Conservation (phyloP, 2,797 vertebrate genomes). For the Psittacula echo region DNA sequence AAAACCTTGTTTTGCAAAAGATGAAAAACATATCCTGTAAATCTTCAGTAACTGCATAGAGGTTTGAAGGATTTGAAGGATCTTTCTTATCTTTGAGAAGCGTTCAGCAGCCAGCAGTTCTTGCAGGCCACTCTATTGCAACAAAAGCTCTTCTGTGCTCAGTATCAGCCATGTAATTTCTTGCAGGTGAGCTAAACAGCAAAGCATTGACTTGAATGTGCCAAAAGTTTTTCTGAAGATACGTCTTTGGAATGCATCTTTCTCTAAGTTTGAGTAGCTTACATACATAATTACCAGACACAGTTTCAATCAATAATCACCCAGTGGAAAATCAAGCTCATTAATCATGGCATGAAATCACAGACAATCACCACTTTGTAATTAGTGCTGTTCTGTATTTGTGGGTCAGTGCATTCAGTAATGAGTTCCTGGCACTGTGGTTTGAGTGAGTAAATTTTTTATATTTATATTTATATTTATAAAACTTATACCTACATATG, state of each 20-base stretch:
- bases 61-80: not conserved
- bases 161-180: not conserved
- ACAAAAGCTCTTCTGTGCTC: not conserved
- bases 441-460: not conserved
- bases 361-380: not conserved
- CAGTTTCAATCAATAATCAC: not conserved
- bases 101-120: accelerated
- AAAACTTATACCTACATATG: accelerated
- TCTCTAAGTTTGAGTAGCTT: not conserved
- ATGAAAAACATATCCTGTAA: not conserved
- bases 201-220: not conserved
- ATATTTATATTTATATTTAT: not conserved
- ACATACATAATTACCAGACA: not conserved
- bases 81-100: not conserved
- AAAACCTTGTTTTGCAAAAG: not conserved
- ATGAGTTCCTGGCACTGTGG: accelerated
- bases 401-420: not conserved
- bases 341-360: constrained; percentile 41
- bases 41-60: not conserved
- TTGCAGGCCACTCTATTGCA: not conserved
- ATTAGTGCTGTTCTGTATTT: not conserved
- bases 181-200: not conserved
- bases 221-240: not conserved
- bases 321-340: not conserved
- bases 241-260: not conserved